Percentiles rank a stretch among this genome's conserved stretches.
phyloP scores from a whole-genome alignment of 2,113 vertebrate genomes.

The Macquaria australasica region DNA sequence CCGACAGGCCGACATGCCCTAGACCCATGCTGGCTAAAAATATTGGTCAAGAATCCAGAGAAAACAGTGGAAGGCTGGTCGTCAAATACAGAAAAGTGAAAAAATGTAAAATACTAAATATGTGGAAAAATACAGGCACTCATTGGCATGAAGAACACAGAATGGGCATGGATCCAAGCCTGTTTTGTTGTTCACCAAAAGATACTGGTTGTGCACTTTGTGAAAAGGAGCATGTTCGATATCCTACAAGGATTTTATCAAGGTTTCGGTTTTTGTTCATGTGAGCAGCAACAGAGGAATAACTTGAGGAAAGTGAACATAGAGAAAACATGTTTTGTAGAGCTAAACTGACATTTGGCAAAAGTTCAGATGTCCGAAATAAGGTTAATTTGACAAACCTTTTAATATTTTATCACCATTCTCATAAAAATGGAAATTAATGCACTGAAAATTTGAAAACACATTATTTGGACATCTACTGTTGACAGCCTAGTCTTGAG shows the following conservation, averaged over 20 bases:
- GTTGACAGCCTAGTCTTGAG: conserved; percentile 7
- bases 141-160: background rate
- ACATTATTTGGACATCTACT: background rate
- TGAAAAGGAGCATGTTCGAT: background rate
- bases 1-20: background rate
- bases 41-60: background rate
- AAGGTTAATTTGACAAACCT: background rate
- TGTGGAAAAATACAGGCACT: background rate
- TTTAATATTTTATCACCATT: background rate
- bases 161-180: background rate
- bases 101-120: background rate
- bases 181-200: background rate
- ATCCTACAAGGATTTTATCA: background rate
- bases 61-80: background rate
- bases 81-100: background rate
- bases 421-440: conserved; percentile 7
- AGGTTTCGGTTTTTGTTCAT: background rate
- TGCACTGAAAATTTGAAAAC: background rate
- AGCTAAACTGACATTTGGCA: background rate
- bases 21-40: background rate
- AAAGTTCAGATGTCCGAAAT: background rate
- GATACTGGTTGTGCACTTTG: background rate
- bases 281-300: background rate
- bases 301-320: background rate
- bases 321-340: background rate